These are phyloP conservation scores for Andrena cerasifolii DNA, from an alignment of 1,140 invertebrate species.

Conservation along the genomic window DNA sequence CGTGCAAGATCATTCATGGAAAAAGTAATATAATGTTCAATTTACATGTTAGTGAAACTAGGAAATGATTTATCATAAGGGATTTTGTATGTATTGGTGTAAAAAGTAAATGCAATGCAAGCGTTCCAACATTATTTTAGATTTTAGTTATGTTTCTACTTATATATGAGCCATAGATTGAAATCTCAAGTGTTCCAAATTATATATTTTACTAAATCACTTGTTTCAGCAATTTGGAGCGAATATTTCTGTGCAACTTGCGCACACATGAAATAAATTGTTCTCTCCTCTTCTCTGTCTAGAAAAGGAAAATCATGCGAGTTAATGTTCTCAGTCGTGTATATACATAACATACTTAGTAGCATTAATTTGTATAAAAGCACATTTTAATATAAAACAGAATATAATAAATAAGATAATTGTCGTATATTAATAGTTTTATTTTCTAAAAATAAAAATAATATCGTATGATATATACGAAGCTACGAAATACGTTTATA, in stretches of 20 bases:
- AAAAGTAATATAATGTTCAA: too few species aligned
- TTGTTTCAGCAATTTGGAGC: not conserved
- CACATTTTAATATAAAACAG: too few species aligned
- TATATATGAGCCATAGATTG: too few species aligned
- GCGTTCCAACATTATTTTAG: too few species aligned
- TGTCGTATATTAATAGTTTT: not conserved
- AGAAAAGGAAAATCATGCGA: too few species aligned
- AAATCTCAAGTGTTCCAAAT: not conserved
- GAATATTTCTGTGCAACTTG: not conserved
- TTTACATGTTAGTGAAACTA: too few species aligned
- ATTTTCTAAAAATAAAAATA: not conserved
- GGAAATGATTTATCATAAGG: too few species aligned
- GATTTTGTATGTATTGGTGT: too few species aligned
- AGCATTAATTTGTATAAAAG: not conserved
- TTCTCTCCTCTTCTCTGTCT: slow-evolving; percentile 13
- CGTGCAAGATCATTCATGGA: not conserved
- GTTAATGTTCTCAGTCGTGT: too few species aligned
- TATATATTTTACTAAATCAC: not conserved
- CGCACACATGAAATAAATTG: slow-evolving; percentile 24
- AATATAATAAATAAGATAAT: not conserved
- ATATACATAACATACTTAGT: too few species aligned
- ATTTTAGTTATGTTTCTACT: too few species aligned
- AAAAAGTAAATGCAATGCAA: too few species aligned
- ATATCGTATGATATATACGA: not conserved
- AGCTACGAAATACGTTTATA: not conserved